phyloP scores from a whole-genome alignment of 2,113 vertebrate species.

The Corythornis vintsioides region DNA sequence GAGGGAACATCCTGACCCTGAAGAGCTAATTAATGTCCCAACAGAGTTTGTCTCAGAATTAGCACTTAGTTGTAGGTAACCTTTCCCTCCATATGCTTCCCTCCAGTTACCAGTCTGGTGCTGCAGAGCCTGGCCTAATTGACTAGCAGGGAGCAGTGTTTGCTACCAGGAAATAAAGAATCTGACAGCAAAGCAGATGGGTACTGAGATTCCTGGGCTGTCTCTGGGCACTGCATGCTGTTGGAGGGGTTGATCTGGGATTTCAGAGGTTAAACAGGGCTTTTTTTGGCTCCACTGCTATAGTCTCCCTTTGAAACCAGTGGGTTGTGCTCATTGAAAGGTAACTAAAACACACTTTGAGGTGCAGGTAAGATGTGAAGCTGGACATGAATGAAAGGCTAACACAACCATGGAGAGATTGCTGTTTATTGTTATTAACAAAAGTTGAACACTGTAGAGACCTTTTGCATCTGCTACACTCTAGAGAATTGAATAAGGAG shows the following conservation, averaged over 20 bases:
- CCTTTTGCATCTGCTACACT: background rate
- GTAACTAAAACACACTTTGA: background rate
- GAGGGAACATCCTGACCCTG: background rate
- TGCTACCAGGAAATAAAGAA: background rate
- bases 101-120: background rate
- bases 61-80: background rate
- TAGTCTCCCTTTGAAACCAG: background rate
- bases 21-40: constrained; percentile 27
- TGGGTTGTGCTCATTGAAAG: background rate
- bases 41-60: background rate
- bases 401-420: background rate
- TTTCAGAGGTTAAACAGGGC: background rate
- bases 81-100: background rate
- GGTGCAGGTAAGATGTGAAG: background rate
- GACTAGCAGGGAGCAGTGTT: background rate
- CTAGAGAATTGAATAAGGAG: accelerated
- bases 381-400: background rate
- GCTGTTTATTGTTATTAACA: background rate
- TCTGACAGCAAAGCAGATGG: background rate
- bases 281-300: background rate
- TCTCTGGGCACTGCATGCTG: background rate
- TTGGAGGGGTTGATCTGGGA: background rate
- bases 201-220: background rate
- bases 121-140: background rate
- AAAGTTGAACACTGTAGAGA: background rate